Evolutionary conservation across 2,888 invertebrate species (phyloP).

Genomic region (Ennomos quercinarius): DNA sequence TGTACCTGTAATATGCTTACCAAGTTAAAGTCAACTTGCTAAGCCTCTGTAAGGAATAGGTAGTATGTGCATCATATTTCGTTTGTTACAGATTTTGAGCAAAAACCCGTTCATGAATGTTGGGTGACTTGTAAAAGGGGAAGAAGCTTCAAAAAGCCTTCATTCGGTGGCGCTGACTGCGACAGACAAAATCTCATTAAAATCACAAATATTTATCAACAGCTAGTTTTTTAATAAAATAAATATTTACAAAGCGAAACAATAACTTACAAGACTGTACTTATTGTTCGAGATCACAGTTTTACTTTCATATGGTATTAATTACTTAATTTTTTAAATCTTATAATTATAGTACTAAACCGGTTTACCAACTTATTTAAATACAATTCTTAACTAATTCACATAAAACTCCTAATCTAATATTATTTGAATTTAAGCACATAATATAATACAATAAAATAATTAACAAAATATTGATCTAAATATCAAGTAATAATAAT

Average conservation of each 20-base stretch:
- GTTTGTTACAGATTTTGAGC: slow-evolving; percentile 65
- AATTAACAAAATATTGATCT: neutral
- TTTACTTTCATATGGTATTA: slow-evolving; percentile 20
- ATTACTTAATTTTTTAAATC: slow-evolving; percentile 21
- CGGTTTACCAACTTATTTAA: slow-evolving; percentile 35
- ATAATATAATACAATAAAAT: neutral
- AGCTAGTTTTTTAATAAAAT: slow-evolving; percentile 52
- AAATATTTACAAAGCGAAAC: slow-evolving; percentile 56
- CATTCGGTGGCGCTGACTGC: slow-evolving; percentile 57
- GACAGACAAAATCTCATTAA: slow-evolving; percentile 56
- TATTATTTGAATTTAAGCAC: neutral
- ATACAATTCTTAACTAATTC: slow-evolving; percentile 9
- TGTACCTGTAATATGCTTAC: too few relatives aligned
- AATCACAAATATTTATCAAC: slow-evolving; percentile 37
- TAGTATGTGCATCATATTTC: neutral
- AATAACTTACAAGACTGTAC: slow-evolving; percentile 77
- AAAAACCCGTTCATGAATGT: slow-evolving; percentile 75
- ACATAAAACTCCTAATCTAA: neutral
- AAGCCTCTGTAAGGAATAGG: too few relatives aligned
- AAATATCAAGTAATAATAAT: too few relatives aligned
- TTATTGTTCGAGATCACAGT: slow-evolving; percentile 83
- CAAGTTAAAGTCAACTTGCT: too few relatives aligned
- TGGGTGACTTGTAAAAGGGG: slow-evolving; percentile 81
- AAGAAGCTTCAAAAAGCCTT: slow-evolving; percentile 74
- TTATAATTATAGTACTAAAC: slow-evolving; percentile 36